Percentiles rank a stretch among this genome's conserved stretches.
Evolutionary conservation across 2,888 invertebrate species (phyloP).

Genomic region (Pemphredon lugubris): DNA sequence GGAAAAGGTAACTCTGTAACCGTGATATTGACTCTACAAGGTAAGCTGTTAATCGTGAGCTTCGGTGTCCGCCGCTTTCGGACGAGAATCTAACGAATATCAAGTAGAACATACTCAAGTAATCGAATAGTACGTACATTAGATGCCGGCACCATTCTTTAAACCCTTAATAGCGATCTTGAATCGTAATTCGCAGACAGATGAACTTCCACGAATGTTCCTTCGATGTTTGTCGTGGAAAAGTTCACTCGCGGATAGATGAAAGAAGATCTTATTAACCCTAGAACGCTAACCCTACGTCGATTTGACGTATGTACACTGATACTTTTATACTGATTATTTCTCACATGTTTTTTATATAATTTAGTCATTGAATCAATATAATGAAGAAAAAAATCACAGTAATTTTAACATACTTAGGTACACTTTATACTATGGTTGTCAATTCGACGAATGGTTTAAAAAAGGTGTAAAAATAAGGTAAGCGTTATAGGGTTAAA

Average conservation of each 20-base stretch:
- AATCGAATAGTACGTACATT: slow-evolving; percentile 38
- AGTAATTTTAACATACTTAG: too few species aligned
- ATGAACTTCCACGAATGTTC: not conserved
- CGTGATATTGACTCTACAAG: slow-evolving; percentile 42
- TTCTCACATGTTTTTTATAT: too few species aligned
- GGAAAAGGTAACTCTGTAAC: slow-evolving; percentile 21
- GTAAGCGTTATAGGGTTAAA: too few species aligned
- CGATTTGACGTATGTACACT: too few species aligned
- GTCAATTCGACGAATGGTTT: too few species aligned
- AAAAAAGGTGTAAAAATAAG: too few species aligned
- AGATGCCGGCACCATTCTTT: slow-evolving; percentile 17
- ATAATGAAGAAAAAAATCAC: too few species aligned
- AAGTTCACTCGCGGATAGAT: not conserved
- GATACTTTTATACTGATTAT: too few species aligned
- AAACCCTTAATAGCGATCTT: slow-evolving; percentile 8
- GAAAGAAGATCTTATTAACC: too few species aligned
- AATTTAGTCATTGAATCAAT: too few species aligned
- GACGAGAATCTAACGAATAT: slow-evolving; percentile 25
- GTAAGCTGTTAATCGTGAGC: slow-evolving; percentile 40
- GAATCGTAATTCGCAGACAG: slow-evolving; percentile 12
- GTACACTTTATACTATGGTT: too few species aligned
- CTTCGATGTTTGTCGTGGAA: not conserved
- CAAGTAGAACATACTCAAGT: slow-evolving; percentile 32
- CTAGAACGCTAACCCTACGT: too few species aligned
- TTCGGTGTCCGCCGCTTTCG: slow-evolving; percentile 20